These are phyloP conservation scores for Enteromius unitaeniatus DNA, from an alignment of 2,797 vertebrate species.

Conservation along the genomic window DNA sequence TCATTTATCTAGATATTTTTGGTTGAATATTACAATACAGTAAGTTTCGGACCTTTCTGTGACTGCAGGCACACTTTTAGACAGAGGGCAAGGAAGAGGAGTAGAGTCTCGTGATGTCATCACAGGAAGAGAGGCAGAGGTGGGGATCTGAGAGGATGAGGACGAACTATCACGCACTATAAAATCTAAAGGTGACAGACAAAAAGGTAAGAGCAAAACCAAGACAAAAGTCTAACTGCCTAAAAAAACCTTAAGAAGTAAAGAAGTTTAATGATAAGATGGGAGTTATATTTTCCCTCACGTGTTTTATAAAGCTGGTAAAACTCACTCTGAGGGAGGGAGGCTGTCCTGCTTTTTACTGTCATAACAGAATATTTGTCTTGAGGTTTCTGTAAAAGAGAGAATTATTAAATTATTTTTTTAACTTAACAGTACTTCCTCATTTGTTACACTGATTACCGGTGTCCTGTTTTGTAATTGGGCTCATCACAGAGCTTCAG, in stretches of 20 bases:
- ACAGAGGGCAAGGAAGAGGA: conserved; percentile 67
- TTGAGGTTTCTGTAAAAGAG: conserved; percentile 83
- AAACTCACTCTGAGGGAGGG: conserved; percentile 83
- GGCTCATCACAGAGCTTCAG: conserved; percentile 9
- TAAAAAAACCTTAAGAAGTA: background rate
- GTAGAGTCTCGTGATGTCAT: conserved; percentile 73
- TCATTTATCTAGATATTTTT: background rate
- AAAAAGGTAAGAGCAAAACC: background rate
- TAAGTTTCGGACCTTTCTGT: conserved; percentile 81
- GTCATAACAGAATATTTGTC: conserved; percentile 79
- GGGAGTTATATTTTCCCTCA: background rate
- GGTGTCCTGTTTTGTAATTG: background rate
- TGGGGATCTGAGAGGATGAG: conserved; percentile 64
- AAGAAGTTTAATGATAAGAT: background rate
- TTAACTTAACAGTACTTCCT: background rate
- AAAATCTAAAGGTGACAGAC: conserved; percentile 77
- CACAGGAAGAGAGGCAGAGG: conserved; percentile 79
- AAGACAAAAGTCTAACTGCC: background rate
- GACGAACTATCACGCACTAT: conserved; percentile 81
- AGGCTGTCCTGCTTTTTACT: conserved; percentile 76
- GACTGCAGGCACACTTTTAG: conserved; percentile 78
- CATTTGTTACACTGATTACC: conserved; percentile 1
- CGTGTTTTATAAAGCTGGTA: background rate
- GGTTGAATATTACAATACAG: background rate
- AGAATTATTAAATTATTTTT: background rate